phyloP scores from a whole-genome alignment of 2,888 invertebrate species.

The Vesta saturnalis region DNA sequence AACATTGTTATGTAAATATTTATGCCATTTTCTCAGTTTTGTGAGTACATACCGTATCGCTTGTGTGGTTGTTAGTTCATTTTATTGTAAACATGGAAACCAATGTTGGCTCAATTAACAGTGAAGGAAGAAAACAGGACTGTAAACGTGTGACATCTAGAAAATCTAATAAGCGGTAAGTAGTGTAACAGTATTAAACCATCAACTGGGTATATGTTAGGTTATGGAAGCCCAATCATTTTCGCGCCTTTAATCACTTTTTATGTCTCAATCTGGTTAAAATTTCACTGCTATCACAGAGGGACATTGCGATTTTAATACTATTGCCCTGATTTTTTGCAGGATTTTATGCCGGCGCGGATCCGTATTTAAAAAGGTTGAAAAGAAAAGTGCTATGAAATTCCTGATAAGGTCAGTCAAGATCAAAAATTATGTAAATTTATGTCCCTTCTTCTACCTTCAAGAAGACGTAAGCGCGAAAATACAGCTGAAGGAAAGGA shows the following conservation, averaged over 20 bases:
- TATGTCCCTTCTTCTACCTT: neutral
- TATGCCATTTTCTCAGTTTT: neutral
- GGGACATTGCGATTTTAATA: constrained; percentile 1
- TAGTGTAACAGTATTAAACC: neutral
- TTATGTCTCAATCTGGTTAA: neutral
- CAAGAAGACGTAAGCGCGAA: neutral
- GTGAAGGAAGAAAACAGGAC: neutral
- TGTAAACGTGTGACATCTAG: neutral
- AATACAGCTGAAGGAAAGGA: no score
- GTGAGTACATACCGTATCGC: neutral
- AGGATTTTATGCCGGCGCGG: neutral
- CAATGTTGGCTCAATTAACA: constrained; percentile 3
- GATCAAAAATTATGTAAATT: no score
- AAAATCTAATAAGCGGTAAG: neutral
- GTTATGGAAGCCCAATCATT: neutral
- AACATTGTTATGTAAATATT: constrained; percentile 1
- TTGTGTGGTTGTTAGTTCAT: no score
- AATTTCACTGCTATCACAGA: neutral
- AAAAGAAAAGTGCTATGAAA: neutral
- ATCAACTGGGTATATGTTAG: constrained; percentile 3
- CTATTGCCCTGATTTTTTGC: neutral
- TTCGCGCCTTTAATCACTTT: neutral
- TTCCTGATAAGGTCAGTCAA: neutral
- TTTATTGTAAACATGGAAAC: neutral
- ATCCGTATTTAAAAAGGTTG: neutral